Conservation (phyloP, 2,797 vertebrate species). For the Mallotus villosus region DNA sequence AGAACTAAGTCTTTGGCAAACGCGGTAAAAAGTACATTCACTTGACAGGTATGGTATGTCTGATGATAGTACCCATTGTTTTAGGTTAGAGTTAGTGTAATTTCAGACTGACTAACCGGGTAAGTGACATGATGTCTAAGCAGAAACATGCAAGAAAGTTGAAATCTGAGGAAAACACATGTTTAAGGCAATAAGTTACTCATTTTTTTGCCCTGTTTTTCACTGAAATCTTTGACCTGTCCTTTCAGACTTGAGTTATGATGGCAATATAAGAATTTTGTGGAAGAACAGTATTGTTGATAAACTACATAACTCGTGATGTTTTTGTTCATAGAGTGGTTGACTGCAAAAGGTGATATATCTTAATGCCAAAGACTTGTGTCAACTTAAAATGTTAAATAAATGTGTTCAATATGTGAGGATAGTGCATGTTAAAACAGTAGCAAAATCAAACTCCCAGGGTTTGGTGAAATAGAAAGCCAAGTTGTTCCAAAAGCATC, state of each 20-base stretch:
- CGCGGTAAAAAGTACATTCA: conserved; percentile 83
- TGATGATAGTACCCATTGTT: conserved; percentile 52
- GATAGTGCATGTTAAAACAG: conserved; percentile 66
- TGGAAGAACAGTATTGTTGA: conserved; percentile 8
- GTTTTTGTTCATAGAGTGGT: conserved; percentile 47
- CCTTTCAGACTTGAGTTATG: conserved; percentile 21
- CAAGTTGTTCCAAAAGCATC: conserved; percentile 3
- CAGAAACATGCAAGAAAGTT: conserved; percentile 41
- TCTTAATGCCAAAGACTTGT: conserved; percentile 75
- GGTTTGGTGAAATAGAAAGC: neutral
- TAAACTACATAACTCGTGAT: neutral
- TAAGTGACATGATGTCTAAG: conserved; percentile 24
- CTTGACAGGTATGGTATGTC: conserved; percentile 59
- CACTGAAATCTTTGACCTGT: conserved; percentile 19
- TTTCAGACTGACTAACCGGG: conserved; percentile 23
- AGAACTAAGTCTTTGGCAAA: conserved; percentile 93
- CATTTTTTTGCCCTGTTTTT: conserved; percentile 19
- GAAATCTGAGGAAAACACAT: conserved; percentile 45
- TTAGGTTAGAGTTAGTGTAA: conserved; percentile 35
- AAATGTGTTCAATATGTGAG: conserved; percentile 41
- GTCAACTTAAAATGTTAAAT: conserved; percentile 54
- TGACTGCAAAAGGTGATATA: conserved; percentile 30
- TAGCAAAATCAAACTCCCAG: conserved; percentile 42
- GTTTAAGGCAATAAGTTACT: conserved; percentile 71
- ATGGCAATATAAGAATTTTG: conserved; percentile 32